Evolutionary conservation across 2,113 vertebrate genomes (phyloP).

Genomic region (Syngnathus typhle): DNA sequence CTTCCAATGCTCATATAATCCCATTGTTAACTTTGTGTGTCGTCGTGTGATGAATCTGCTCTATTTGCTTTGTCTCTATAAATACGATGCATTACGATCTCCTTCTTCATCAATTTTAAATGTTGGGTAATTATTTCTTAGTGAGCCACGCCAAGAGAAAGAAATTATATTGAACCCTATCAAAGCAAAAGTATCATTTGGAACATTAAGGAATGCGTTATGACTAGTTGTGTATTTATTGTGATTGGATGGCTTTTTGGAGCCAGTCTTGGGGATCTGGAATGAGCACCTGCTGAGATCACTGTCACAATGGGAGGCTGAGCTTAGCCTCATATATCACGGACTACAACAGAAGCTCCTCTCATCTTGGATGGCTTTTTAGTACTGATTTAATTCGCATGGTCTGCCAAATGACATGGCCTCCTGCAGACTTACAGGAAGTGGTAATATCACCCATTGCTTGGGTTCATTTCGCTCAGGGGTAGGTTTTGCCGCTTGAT

Average conservation of each 20-base stretch:
- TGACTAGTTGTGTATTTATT: constrained; percentile 31
- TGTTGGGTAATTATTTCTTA: constrained; percentile 20
- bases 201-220: constrained; percentile 13
- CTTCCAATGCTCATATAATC: constrained; percentile 25
- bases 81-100: constrained; percentile 22
- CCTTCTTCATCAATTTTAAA: constrained; percentile 22
- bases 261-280: constrained; percentile 43
- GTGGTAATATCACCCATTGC: constrained; percentile 40
- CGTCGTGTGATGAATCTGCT: constrained; percentile 7
- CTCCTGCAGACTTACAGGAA: constrained; percentile 50
- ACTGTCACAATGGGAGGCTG: constrained; percentile 32
- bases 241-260: constrained; percentile 38
- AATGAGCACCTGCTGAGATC: constrained; percentile 48
- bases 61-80: constrained; percentile 16
- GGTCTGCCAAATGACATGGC: constrained; percentile 45
- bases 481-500: constrained; percentile 43
- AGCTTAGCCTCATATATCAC: constrained; percentile 23
- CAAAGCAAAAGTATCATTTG: constrained; percentile 11
- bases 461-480: constrained; percentile 37
- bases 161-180: constrained; percentile 13
- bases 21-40: constrained; percentile 21
- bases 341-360: constrained; percentile 33
- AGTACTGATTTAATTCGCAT: constrained; percentile 47
- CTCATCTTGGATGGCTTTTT: constrained; percentile 45
- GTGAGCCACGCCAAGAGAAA: constrained; percentile 9